A percentile compares a stretch with the other conserved stretches of the same genome.
Conservation (phyloP, 1,140 invertebrate genomes). For the Ooceraea biroi region DNA sequence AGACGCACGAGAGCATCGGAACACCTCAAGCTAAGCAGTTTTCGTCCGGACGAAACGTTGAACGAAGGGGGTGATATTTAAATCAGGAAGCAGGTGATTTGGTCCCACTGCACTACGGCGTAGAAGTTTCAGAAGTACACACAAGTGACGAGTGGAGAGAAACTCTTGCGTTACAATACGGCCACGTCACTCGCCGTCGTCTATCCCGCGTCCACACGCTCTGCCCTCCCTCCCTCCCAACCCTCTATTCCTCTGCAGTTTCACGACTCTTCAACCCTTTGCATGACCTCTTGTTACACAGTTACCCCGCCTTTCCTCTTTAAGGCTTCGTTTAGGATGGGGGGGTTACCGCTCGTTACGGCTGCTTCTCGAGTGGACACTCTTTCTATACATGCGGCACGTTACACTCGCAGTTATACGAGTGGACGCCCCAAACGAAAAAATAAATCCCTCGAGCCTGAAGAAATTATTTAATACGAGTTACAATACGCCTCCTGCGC, state of each 20-base stretch:
- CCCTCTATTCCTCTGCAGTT: slow-evolving; percentile 65
- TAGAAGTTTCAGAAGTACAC: slow-evolving; percentile 44
- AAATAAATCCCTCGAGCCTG: slow-evolving; percentile 34
- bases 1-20: too few species aligned
- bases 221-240: slow-evolving; percentile 48
- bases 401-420: slow-evolving; percentile 8
- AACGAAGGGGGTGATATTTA: slow-evolving; percentile 36
- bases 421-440: slow-evolving; percentile 64
- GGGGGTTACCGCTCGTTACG: slow-evolving; percentile 79
- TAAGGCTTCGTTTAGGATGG: slow-evolving; percentile 83
- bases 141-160: slow-evolving; percentile 70
- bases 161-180: slow-evolving; percentile 78
- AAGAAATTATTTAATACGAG: slow-evolving; percentile 21
- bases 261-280: slow-evolving; percentile 75
- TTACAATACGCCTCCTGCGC: background rate
- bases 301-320: slow-evolving; percentile 78
- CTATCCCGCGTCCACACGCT: slow-evolving; percentile 31
- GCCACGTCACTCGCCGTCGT: slow-evolving; percentile 68
- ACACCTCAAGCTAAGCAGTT: background rate
- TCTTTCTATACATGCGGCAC: slow-evolving; percentile 36
- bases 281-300: slow-evolving; percentile 80
- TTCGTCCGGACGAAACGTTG: background rate
- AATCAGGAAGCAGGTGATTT: slow-evolving; percentile 54
- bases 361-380: slow-evolving; percentile 72
- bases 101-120: background rate